Base-by-base conservation (phyloP, 2,113 vertebrate genomes). In the Amblyornis subalaris region DNA sequence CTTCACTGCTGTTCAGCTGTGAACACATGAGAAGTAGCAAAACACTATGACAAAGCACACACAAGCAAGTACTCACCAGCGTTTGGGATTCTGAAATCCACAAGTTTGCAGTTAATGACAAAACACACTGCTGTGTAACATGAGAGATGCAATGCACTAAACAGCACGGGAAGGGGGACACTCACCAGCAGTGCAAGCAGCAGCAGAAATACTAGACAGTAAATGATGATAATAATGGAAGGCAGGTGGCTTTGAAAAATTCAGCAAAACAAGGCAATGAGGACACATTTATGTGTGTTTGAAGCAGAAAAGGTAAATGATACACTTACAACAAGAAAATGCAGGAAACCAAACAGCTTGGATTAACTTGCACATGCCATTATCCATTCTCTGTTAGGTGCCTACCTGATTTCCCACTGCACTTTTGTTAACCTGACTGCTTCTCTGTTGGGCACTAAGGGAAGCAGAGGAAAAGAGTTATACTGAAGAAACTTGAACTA, bases 361-460 rank as follows among this genome's bases (percentile, higher is more conserved):
- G 44, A 78, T 94, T 94, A 90, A 80, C 65, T 78, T 57, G 93
- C 50, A 87, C 89, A 92, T 88, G 97, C 97, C 83, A 76, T 92
- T 53, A 80, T 88, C 88, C 92, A 93, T 94, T 96, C 79, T 97
- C 83, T 96, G 67, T 81, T 69, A 90, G 76, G 89, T 96, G 96
- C 97, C 96, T 97, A 99, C 99, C 98, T 99, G 98, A 97, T 98
- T 99, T 98, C 98, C 98, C 93, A 98, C 91, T 94, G 97, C 95
- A 95, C 82, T 97, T 97, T 98, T 99, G 93, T 97, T 98, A 95
- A 97, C 98, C 87, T 98, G 98, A 96, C 97, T 98, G 97, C 97
- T 97, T 86, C 97, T 97, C 92, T 98, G 98, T 83, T 99, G 99
- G 95, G 98, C 98, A 93, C 99, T 99, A 93, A 86, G 96, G 87